phyloP scores from a whole-genome alignment of 2,888 invertebrate species.

The Monoplex corrugatus region DNA sequence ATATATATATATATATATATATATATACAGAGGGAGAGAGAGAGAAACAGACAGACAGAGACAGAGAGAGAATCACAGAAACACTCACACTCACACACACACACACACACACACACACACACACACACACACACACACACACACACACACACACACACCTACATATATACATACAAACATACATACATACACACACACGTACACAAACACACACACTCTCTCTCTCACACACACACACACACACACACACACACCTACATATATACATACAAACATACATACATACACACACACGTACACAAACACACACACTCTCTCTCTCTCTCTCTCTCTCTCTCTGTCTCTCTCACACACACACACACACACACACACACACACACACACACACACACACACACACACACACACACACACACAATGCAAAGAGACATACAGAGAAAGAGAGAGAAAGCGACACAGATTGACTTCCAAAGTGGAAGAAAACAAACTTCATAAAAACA shows the following conservation, averaged over 20 bases:
- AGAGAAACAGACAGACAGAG: slow-evolving; percentile 1
- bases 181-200: slow-evolving; percentile 31
- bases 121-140: not conserved
- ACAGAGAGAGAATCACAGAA: not conserved
- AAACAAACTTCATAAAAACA: no score
- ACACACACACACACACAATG: not conserved
- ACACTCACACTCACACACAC: not conserved
- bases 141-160: slow-evolving; percentile 32
- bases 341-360: not conserved
- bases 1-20: no score
- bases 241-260: slow-evolving; percentile 11
- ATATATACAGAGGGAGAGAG: not conserved
- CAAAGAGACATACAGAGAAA: not conserved
- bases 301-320: not conserved
- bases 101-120: not conserved
- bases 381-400: not conserved
- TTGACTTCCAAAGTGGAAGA: no score
- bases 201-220: not conserved
- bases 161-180: slow-evolving; percentile 23
- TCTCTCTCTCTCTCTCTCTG: no score
- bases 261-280: not conserved
- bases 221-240: slow-evolving; percentile 16
- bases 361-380: not conserved
- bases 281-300: not conserved
- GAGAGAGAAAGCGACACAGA: no score